These are phyloP conservation scores for Dryas iulia DNA, from an alignment of 1,140 invertebrate genomes.

Conservation along the genomic window DNA sequence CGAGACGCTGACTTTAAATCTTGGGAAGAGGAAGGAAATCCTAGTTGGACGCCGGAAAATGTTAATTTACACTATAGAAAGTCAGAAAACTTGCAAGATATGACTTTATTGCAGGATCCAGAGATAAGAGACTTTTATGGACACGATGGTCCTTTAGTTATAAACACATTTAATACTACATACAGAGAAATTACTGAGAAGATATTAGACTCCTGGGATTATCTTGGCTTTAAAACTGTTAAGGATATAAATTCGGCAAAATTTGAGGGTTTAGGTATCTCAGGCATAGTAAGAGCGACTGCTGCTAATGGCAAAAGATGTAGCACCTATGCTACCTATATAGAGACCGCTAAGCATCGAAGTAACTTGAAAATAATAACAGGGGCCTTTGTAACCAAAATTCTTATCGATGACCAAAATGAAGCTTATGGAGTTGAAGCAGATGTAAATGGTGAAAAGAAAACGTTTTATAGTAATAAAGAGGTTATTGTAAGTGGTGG, in stretches of 20 bases:
- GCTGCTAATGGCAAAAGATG: conserved; percentile 81
- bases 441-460: conserved; percentile 37
- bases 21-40: conserved; percentile 84
- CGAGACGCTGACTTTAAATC: conserved; percentile 76
- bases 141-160: conserved; percentile 37
- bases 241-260: conserved; percentile 46
- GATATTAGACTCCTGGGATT: conserved; percentile 61
- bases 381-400: conserved; percentile 77
- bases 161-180: conserved; percentile 49
- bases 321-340: conserved; percentile 82
- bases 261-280: conserved; percentile 30
- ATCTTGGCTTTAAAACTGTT: conserved; percentile 46
- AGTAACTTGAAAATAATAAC: conserved; percentile 85
- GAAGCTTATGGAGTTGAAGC: conserved; percentile 61
- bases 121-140: conserved; percentile 42
- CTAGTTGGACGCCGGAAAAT: conserved; percentile 63
- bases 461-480: conserved; percentile 49
- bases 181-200: conserved; percentile 34
- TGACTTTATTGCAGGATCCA: conserved; percentile 29
- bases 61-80: conserved; percentile 43
- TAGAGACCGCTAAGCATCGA: conserved; percentile 78
- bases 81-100: conserved; percentile 50
- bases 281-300: conserved; percentile 54
- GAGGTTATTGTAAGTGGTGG: conserved; percentile 72
- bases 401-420: conserved; percentile 47